These are phyloP conservation scores for Falco punctatus DNA, from an alignment of 2,113 vertebrate genomes.

Conservation along the genomic window DNA sequence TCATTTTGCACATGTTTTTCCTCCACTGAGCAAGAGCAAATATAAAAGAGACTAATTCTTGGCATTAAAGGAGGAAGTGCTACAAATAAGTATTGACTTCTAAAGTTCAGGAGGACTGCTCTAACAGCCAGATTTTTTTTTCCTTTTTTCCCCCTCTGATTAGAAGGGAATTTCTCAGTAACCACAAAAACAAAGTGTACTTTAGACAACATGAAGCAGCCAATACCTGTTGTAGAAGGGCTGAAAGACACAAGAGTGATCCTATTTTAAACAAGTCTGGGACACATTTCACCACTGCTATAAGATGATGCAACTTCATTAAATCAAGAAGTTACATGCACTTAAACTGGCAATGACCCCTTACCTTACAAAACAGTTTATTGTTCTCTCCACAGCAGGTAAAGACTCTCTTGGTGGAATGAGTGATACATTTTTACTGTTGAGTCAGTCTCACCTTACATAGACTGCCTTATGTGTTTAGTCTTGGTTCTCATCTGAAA, in stretches of 20 bases:
- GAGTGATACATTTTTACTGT: conserved; percentile 50
- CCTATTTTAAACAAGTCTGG: conserved; percentile 2
- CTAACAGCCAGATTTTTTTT: neutral
- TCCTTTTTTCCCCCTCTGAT: neutral
- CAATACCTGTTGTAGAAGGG: neutral
- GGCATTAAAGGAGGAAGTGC: conserved; percentile 54
- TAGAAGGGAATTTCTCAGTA: neutral
- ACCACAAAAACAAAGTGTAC: neutral
- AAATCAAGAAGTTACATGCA: conserved; percentile 53
- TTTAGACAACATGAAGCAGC: neutral
- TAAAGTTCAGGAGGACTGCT: conserved; percentile 34
- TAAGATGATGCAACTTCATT: conserved; percentile 64
- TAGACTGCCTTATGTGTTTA: neutral
- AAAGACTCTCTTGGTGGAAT: neutral
- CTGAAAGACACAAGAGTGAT: neutral
- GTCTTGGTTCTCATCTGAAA: conserved; percentile 21
- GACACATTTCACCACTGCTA: conserved; percentile 38
- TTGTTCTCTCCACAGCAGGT: conserved; percentile 62
- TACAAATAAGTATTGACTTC: conserved; percentile 57
- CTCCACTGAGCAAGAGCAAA: conserved; percentile 57
- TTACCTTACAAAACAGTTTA: conserved; percentile 67
- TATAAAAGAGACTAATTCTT: conserved; percentile 60
- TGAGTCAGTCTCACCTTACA: conserved; percentile 50
- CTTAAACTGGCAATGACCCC: conserved; percentile 67
- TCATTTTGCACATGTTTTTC: conserved; percentile 60